Evolutionary conservation across 2,797 vertebrate genomes (phyloP), one percentile per base, ranked within the genome.

Genomic region (Helicolenus hilgendorfi): DNA sequence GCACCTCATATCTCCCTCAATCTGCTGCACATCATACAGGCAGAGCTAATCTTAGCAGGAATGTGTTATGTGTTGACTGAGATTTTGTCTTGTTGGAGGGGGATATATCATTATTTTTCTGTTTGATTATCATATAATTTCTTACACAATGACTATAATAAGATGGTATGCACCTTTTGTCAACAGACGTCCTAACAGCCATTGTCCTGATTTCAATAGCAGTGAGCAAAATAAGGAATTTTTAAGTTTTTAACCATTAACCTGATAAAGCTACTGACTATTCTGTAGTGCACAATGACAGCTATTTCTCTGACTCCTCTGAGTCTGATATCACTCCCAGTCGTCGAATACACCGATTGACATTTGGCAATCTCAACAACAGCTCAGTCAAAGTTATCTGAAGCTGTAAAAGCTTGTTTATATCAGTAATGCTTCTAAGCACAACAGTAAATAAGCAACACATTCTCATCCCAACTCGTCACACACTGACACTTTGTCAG

Each of bases 11-110:
- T 85, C 80, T 76, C 53, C 29, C 60, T 80, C 64, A 82, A 68
- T 62, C 79, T 84, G 81, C 67, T 49, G 69, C 83, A 55, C 63
- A 85, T 85, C 85, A 82, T 41, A 74, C 75, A 76, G 64, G 63
- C 77, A 29, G 11, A 80, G 59, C 49, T 77, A 72, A 85, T 85
- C 78, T 78, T 1, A 70, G 36, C 49, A 63, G 82, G 62, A 93
- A 89, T 86, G 84, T 83, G 67, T 82, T 75, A 53, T 35, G 4
- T 60, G 59, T 53, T 78, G 55, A 71, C 36, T 41, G 62, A 68
- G 84, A 86, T 75, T 68, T 45, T 64, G 41, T 76, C 59, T 79
- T 20, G 13, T 38, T 65, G 24, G 35, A 74, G 35, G 11, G 60
- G 75, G 55, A 65, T 36, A 64, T 41, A 18, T 18, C 41, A 45